Conservation (phyloP, 2,113 vertebrate genomes). For the Centropus bengalensis region DNA sequence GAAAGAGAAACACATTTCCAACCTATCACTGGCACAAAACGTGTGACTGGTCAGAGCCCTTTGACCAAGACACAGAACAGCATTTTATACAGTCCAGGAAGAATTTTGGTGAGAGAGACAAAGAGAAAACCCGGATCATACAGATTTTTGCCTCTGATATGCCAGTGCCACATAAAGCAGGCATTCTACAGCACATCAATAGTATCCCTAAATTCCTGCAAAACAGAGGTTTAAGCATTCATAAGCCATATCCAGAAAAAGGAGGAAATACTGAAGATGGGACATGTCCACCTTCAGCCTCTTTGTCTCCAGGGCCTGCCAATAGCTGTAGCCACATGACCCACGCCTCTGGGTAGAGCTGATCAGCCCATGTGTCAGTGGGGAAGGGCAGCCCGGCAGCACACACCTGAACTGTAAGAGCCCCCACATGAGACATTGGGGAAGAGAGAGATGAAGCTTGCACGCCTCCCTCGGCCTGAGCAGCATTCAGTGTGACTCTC, state of each 20-base stretch:
- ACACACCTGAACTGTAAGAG: background rate
- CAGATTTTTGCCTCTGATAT: background rate
- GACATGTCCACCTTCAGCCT: background rate
- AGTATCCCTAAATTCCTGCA: background rate
- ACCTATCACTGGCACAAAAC: background rate
- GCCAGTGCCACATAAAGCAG: background rate
- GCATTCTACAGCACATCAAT: background rate
- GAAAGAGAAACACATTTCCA: background rate
- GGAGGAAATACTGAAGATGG: background rate
- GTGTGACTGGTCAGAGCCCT: background rate
- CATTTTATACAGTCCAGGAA: background rate
- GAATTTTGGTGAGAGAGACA: background rate
- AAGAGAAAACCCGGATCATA: background rate
- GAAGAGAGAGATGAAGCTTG: accelerated
- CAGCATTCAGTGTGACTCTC: accelerated
- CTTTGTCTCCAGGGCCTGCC: background rate
- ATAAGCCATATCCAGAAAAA: background rate
- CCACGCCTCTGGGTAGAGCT: background rate
- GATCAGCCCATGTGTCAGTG: no score
- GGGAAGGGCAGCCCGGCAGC: background rate
- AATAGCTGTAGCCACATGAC: background rate
- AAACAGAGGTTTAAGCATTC: background rate
- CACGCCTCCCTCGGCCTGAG: background rate
- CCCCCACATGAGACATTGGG: accelerated
- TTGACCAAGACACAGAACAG: background rate